Percentiles rank a stretch among this genome's conserved stretches.
These are phyloP conservation scores for Mesorhabditis spiculigera DNA, from an alignment of 2,888 invertebrate genomes.

Conservation along the genomic window DNA sequence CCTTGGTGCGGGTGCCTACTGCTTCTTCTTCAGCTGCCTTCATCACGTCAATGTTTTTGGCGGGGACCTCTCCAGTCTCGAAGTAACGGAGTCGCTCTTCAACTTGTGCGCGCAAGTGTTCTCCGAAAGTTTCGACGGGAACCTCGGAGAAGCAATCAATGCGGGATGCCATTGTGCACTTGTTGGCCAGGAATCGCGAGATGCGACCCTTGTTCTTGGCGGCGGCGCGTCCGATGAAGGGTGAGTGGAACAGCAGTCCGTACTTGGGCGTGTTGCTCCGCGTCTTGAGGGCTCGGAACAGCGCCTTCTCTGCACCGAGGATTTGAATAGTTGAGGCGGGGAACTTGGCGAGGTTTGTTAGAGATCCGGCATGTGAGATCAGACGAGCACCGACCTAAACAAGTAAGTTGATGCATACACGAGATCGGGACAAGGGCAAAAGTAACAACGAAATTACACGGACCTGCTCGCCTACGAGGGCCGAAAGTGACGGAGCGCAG, in stretches of 20 bases:
- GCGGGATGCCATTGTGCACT: slow-evolving; percentile 94
- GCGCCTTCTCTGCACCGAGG: slow-evolving; percentile 92
- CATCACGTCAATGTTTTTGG: slow-evolving; percentile 96
- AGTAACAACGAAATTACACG: slow-evolving; percentile 8
- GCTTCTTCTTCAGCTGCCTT: slow-evolving; percentile 70
- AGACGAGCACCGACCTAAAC: slow-evolving; percentile 83
- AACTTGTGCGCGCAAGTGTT: slow-evolving; percentile 79
- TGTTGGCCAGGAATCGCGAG: slow-evolving; percentile 94
- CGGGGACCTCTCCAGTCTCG: slow-evolving; percentile 88
- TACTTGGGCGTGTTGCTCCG: slow-evolving; percentile 86
- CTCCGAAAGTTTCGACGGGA: slow-evolving; percentile 69
- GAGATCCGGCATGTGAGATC: slow-evolving; percentile 96
- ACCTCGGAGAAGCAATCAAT: slow-evolving; percentile 86
- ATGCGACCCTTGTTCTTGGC: slow-evolving; percentile 93
- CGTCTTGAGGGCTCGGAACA: slow-evolving; percentile 71
- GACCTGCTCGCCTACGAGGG: slow-evolving; percentile 82
- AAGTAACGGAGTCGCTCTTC: slow-evolving; percentile 91
- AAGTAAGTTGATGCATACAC: background rate
- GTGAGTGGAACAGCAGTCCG: slow-evolving; percentile 92
- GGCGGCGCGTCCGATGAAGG: slow-evolving; percentile 92
- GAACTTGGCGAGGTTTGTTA: slow-evolving; percentile 94
- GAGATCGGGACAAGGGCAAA: background rate
- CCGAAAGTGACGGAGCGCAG: slow-evolving; percentile 90
- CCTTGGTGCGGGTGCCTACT: slow-evolving; percentile 36
- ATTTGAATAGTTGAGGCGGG: slow-evolving; percentile 99